Evolutionary conservation across 1,140 invertebrate species (phyloP), one percentile per base, ranked within the genome.

Genomic region (Metopolophium dirhodum): DNA sequence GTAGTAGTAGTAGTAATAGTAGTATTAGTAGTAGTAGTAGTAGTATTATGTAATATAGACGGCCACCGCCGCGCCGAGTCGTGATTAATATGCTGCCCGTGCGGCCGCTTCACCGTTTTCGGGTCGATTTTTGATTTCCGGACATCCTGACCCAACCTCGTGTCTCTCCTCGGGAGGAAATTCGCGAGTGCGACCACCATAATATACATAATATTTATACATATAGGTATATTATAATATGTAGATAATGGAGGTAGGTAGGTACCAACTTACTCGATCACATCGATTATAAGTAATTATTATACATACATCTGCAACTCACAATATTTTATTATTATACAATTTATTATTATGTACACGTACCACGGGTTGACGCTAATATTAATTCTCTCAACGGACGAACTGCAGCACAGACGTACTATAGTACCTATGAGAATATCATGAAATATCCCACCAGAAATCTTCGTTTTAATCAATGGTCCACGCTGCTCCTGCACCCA

Each of bases 41-140:
- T 37, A 82, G 37, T 41, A 23, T 83, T 22, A 22, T 37, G 37
- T 47, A 18, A 87, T 47, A 3, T 35, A 22, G 18, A 90, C 47
- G 90, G 26, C 61, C 90, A 9, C 26, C 4, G 61, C 57, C 57
- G n/a, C 54, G 85, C 37, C 22, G 77, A 61, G 61, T 37, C 41
- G 82, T 85, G 91, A 92, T 92, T 92, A 92, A 92, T 77, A 77
- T 85, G 91, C 91, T 9, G 49, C 49, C 30, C 90, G 30, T 23
- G 23, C 45, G 9, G 23, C 54, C 88, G 88, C 61, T 57, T 61
- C 61, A 45, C 45, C 41, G 85, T 86, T 91, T 91, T 90, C 91
- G 91, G 91, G 91, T 92, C 91, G 91, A 92, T 92, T 92, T 92
- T 92, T 92, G 91, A 92, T 92, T 92, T 92, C 91, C 91, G 91